A percentile compares a stretch with the other conserved stretches of the same genome.
Evolutionary conservation across 2,888 invertebrate genomes (phyloP).

Genomic region (Scrobipalpa costella): DNA sequence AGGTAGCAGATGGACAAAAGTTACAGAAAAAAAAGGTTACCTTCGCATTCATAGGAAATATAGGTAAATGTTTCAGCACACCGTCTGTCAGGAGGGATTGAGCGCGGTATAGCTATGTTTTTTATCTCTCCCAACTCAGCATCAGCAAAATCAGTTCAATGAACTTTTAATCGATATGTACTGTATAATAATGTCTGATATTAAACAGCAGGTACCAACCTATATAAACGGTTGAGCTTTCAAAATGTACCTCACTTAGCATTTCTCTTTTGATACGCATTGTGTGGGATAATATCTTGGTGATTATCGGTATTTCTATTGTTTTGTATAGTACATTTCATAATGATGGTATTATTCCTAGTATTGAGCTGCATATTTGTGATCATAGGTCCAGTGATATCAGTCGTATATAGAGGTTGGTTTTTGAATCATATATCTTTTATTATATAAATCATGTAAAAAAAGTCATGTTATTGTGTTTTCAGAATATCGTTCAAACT

Average conservation of each 20-base stretch:
- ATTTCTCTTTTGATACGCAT: background rate
- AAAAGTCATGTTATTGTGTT: too few species aligned
- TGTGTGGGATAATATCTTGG: background rate
- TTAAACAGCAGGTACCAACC: conserved; percentile 35
- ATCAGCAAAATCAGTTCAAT: conserved; percentile 28
- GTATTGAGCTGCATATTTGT: background rate
- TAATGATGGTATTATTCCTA: conserved; percentile 1
- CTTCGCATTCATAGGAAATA: too few species aligned
- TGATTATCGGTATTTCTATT: background rate
- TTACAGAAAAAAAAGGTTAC: too few species aligned
- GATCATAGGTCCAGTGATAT: background rate
- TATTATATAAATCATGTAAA: too few species aligned
- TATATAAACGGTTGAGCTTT: conserved; percentile 44
- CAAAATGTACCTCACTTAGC: conserved; percentile 36
- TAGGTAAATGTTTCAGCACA: too few species aligned
- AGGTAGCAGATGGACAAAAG: too few species aligned
- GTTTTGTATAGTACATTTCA: background rate
- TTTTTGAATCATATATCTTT: background rate
- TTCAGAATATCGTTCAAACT: too few species aligned
- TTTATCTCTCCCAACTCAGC: too few species aligned
- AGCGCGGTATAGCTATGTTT: too few species aligned
- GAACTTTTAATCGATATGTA: conserved; percentile 30
- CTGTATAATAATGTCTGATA: conserved; percentile 33
- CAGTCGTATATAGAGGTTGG: conserved; percentile 1
- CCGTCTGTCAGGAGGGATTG: too few species aligned